These are phyloP conservation scores for Caenorhabditis sp. DNA, from an alignment of 2,888 invertebrate species.

Conservation along the genomic window DNA sequence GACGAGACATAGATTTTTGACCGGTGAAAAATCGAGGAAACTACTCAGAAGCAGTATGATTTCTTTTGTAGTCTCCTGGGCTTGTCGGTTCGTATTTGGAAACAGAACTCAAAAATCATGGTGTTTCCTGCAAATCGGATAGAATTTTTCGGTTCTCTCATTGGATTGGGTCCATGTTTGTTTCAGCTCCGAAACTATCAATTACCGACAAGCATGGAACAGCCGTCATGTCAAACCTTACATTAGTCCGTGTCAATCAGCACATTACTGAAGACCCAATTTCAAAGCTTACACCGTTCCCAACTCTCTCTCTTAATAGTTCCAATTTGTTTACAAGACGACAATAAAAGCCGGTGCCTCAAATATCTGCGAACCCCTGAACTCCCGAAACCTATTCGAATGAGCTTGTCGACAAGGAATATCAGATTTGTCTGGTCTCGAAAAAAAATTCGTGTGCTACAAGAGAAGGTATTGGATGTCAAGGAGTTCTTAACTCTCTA, in stretches of 20 bases:
- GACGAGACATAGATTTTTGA: neutral
- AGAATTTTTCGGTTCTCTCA: too few species aligned
- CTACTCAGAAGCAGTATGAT: too few species aligned
- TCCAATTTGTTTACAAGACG: neutral
- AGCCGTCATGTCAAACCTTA: neutral
- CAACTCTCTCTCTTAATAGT: neutral
- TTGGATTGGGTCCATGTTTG: too few species aligned
- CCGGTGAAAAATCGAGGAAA: neutral
- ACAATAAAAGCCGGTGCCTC: neutral
- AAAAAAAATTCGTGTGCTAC: neutral
- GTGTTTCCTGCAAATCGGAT: too few species aligned
- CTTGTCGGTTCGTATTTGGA: too few species aligned
- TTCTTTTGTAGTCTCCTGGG: too few species aligned
- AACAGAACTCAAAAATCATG: too few species aligned
- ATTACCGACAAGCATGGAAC: too few species aligned
- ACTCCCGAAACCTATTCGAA: neutral
- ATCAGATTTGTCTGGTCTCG: neutral
- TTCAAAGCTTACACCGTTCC: neutral
- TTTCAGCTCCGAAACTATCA: too few species aligned
- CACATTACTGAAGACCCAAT: neutral
- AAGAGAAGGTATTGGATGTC: conserved; percentile 21
- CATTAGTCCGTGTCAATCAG: neutral
- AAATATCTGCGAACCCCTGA: conserved; percentile 2
- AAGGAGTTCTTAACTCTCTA: too few species aligned
- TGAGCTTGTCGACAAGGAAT: conserved; percentile 3